These are phyloP conservation scores for Hypsibius dujardini DNA, from an alignment of 1,140 invertebrate species.

Conservation along the genomic window DNA sequence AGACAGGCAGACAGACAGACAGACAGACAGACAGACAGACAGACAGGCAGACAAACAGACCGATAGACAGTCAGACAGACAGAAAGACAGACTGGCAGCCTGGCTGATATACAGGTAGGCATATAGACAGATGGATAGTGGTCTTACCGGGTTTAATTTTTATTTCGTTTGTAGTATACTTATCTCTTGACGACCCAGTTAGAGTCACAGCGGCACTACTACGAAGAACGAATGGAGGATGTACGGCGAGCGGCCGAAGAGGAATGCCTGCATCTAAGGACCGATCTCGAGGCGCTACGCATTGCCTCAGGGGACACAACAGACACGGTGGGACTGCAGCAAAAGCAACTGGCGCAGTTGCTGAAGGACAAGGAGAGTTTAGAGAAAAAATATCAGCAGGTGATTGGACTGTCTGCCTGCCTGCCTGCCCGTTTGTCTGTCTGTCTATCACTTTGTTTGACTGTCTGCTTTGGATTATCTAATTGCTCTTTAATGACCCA, in stretches of 20 bases:
- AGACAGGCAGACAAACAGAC: too few species aligned
- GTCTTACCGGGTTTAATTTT: not conserved
- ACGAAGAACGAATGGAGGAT: slow-evolving; percentile 59
- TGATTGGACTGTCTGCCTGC: slow-evolving; percentile 23
- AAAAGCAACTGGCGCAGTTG: slow-evolving; percentile 31
- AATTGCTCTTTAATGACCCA: too few species aligned
- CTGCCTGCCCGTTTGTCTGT: too few species aligned
- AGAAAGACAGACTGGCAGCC: too few species aligned
- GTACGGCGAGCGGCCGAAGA: slow-evolving; percentile 36
- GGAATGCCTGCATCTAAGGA: slow-evolving; percentile 15
- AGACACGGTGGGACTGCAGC: slow-evolving; percentile 27
- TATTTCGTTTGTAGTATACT: slow-evolving; percentile 51
- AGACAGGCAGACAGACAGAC: too few species aligned
- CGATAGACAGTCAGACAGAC: too few species aligned
- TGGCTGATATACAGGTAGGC: too few species aligned
- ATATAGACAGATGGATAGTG: too few species aligned
- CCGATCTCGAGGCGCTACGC: not conserved
- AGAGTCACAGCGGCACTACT: slow-evolving; percentile 77
- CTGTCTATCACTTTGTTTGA: too few species aligned
- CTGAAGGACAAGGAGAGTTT: slow-evolving; percentile 32
- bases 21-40: too few species aligned
- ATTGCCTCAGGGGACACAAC: slow-evolving; percentile 13
- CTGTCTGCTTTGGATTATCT: too few species aligned
- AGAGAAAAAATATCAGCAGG: slow-evolving; percentile 31
- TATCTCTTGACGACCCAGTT: slow-evolving; percentile 90